Evolutionary conservation across 2,797 vertebrate species (phyloP), one percentile per base, ranked within the genome.

Genomic region (Hypotaenidia philippensis): DNA sequence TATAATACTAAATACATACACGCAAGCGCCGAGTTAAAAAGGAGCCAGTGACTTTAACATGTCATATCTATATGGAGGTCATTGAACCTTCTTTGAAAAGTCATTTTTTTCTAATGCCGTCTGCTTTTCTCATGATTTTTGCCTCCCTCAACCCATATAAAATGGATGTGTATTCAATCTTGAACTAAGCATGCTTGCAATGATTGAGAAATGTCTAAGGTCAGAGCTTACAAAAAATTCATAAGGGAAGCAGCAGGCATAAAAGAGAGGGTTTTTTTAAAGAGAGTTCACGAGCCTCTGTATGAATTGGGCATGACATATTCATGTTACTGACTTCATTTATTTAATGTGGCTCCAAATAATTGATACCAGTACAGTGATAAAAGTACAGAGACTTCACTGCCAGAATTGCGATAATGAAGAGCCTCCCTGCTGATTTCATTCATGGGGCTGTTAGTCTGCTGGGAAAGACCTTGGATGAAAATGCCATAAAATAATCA

Each of bases 151-250:
- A 79, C 76, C 87, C 41, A 83, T 78, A 93, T 72, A 89, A 97
- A 97, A 97, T 96, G 80, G 71, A 96, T 97, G 89, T 93, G 91
- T 96, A 97, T 97, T 95, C 92, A 94, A 82, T 93, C 89, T 93
- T 94, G 83, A 94, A 77, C 92, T 75, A 95, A 93, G 94, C 85
- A 70, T 83, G 81, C 89, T 89, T 95, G 80, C 89, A 92, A 60
- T 96, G 95, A 97, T 94, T 96, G 97, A 97, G 96, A 97, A 97
- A 96, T 89, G 81, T 94, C 93, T 95, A 96, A 97, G 97, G 97
- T 98, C 97, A 97, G 81, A 97, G 82, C 95, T 96, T 95, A 94
- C 87, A 95, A 96, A 96, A 94, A 95, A 94, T 84, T 95, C 77
- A 95, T 95, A 97, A 94, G 85, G 64, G 93, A 97, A 96, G 91